Base-by-base conservation (phyloP, 2,113 vertebrate genomes). In the Rana temporaria region DNA sequence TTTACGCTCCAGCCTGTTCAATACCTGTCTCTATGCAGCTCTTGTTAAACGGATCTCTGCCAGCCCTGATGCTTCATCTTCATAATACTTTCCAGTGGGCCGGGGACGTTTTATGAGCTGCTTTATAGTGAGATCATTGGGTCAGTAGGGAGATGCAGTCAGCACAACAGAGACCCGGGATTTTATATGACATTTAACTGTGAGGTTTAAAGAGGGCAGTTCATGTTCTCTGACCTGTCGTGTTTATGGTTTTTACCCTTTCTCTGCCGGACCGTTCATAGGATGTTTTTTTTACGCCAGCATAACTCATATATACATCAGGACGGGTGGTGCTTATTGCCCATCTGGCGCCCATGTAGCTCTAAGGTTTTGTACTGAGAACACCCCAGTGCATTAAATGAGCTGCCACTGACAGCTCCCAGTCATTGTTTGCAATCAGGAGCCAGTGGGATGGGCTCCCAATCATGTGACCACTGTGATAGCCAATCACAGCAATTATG, bases 31-130 rank as follows among this genome's bases (percentile, higher is more conserved):
- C 69, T 19, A 22, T 17, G 22, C 69, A 18, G 24, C 69, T 22
- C 52, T 5, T 19, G 64, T 20, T 56, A 26, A 55, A 55, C 20
- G 3, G 26, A 30, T 55, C 22, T 30, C 16, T 56, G 69, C 24
- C 69, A 56, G 52, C 53, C 69, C 56, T 56, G 52, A 72, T 53
- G 52, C 52, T 53, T 71, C 4, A 19, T 71, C 68, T 55, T 55
- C 48, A 55, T 71, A 55, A 71, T 71, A 71, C 68, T 71, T 71
- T 71, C 68, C 68, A 30, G 15, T 55, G 68, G 52, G 48, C 68
- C 55, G 68, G 17, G 48, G 68, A 22, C 19, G 48, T 68, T 68
- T 68, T 26, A 70, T 53, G 68, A 71, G 22, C 20, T 52, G 20
- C n/a, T 24, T 70, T 24, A 38, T 38, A 16, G 48, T 70, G 69